A percentile compares a stretch with the other conserved stretches of the same genome.
Evolutionary conservation across 1,140 invertebrate genomes (phyloP).

Genomic region (Wiebesia pumilae): DNA sequence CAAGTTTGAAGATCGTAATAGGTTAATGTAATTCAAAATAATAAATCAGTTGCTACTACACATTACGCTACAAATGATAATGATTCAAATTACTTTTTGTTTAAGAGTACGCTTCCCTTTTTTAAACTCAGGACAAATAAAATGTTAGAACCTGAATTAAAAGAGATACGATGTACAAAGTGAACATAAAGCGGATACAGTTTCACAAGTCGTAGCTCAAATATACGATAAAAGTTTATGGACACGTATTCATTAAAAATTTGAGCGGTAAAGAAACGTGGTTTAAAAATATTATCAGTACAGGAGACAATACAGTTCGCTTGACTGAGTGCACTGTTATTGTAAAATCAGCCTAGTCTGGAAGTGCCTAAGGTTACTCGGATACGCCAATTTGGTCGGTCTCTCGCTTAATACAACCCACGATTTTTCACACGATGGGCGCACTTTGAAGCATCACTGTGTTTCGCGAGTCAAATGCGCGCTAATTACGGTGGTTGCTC

Average conservation of each 20-base stretch:
- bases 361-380: no score
- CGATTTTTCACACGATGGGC: constrained; percentile 51
- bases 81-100: not conserved
- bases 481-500: constrained; percentile 53
- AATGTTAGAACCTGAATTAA: not conserved
- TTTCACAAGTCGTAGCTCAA: not conserved
- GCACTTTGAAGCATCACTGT: constrained; percentile 39
- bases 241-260: not conserved
- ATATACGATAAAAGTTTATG: not conserved
- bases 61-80: not conserved
- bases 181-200: constrained; percentile 3
- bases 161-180: not conserved
- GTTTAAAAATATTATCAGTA: not conserved
- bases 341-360: not conserved
- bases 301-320: not conserved
- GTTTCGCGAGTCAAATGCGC: constrained; percentile 35
- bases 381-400: no score
- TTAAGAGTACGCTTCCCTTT: not conserved
- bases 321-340: not conserved
- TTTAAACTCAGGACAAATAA: not conserved
- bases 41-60: not conserved
- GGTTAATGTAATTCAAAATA: not conserved
- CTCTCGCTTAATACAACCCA: not conserved
- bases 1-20: not conserved
- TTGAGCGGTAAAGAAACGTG: not conserved